These are phyloP conservation scores for Drosophila paracracens DNA, from an alignment of 2,888 invertebrate genomes.

Conservation along the genomic window DNA sequence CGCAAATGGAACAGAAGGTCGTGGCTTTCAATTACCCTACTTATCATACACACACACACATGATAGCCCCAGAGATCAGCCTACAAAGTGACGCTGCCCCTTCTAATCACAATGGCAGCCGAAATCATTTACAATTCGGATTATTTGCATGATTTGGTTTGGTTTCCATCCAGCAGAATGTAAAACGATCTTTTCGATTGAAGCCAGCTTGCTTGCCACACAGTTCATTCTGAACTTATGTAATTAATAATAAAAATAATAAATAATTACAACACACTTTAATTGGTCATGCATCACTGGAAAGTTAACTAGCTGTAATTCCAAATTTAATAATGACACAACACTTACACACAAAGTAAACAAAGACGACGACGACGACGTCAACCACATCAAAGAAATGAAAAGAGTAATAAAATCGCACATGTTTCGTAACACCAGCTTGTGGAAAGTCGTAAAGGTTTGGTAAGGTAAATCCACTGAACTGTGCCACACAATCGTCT, in stretches of 20 bases:
- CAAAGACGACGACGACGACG: constrained; percentile 8
- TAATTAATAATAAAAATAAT: constrained; percentile 19
- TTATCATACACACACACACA: constrained; percentile 13
- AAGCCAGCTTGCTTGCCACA: neutral
- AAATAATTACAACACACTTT: constrained; percentile 29
- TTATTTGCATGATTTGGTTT: constrained; percentile 24
- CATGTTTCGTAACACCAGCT: constrained; percentile 50
- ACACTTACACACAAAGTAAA: constrained; percentile 36
- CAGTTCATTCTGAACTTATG: neutral
- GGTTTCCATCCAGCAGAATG: constrained; percentile 6
- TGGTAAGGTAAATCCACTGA: constrained; percentile 41
- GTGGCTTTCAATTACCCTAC: constrained; percentile 65
- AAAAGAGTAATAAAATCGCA: constrained; percentile 37
- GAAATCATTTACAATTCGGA: constrained; percentile 26
- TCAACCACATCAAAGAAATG: constrained; percentile 54
- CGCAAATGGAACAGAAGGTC: constrained; percentile 58
- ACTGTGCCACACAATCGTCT: constrained; percentile 38
- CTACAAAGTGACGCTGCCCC: constrained; percentile 45
- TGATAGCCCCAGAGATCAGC: constrained; percentile 34
- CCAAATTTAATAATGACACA: constrained; percentile 57
- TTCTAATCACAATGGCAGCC: constrained; percentile 56
- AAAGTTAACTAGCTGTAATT: constrained; percentile 52
- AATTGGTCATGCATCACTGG: constrained; percentile 52
- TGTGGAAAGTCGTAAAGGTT: constrained; percentile 45
- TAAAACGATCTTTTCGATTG: neutral